Base-by-base conservation (phyloP, 1,140 invertebrate species). In the Drosophila lowei region DNA sequence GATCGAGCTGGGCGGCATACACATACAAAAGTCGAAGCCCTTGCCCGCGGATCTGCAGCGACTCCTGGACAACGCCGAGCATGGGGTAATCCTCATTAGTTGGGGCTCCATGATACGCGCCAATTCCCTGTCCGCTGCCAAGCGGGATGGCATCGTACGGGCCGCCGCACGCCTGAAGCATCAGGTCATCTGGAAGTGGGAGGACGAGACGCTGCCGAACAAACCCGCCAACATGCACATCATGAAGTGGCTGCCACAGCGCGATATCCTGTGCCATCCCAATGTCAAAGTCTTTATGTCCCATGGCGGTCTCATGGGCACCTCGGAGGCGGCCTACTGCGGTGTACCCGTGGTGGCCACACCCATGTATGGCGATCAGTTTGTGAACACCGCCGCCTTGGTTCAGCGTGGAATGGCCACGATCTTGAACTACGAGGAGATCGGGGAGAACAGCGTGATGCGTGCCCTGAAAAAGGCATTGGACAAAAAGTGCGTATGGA, bases 141-240 rank as follows among this genome's bases (percentile, higher is more conserved):
- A 93, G 64, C 67, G 94, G 0, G 79, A 94, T 76, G 93, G 91
- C 6, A 93, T 96, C 52, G 79, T 95, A 9, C 92, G 92, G 15
- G 93, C 93, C 2, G 94, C 95, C 64, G 84, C 92, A 0, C 89
- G 93, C 38, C 72, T 95, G 1, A 93, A 94, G 30, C 93, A 95
- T 57, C 92, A 92, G 65, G 93, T 95, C 38, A 92, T 96, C 52
- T 95, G 95, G 95, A 95, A 95, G 92, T 96, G 94, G 94, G 95
- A 95, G 83, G 92, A 92, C 56, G 93, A 95, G 5, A 91, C 92
- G 2, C 74, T 94, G 63, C 80, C 92, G 1, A 90, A 93, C n/a
- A 92, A 94, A 67, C 93, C 94, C 8, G 89, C 92, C 56, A 96
- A 96, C 91, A 92, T 96, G 38, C 93, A 93, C 72, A 85, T 94